phyloP scores from a whole-genome alignment of 2,888 invertebrate genomes.

The Amblyjoppa fuscipennis region DNA sequence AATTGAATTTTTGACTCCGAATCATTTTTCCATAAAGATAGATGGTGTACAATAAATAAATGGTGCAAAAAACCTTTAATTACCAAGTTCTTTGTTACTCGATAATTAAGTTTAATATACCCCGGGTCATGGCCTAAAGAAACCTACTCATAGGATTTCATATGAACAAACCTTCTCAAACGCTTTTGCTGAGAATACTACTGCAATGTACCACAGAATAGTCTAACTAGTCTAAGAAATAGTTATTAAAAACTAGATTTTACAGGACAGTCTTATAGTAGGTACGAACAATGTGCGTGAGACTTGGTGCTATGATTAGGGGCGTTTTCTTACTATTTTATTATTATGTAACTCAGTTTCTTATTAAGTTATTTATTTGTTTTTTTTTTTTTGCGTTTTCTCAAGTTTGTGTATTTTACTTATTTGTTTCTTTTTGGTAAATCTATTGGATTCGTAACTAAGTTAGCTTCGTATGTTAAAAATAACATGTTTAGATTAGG shows the following conservation, averaged over 20 bases:
- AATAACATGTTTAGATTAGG: too few relatives aligned
- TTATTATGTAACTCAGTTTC: neutral
- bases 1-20: neutral
- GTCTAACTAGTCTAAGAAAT: too few relatives aligned
- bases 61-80: neutral
- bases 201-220: neutral
- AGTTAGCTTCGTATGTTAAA: too few relatives aligned
- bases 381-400: neutral
- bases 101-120: neutral
- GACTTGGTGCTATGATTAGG: too few relatives aligned
- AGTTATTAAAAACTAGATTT: too few relatives aligned
- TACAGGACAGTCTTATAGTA: too few relatives aligned
- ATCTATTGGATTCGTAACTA: neutral
- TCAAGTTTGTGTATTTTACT: neutral
- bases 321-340: neutral
- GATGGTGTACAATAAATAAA: neutral
- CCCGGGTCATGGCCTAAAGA: neutral
- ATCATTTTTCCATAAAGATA: neutral
- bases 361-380: neutral
- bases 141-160: neutral
- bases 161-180: neutral
- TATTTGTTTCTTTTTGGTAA: neutral
- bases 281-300: too few relatives aligned
- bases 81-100: neutral
- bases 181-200: neutral